A percentile compares a stretch with the other conserved stretches of the same genome.
Evolutionary conservation across 1,140 invertebrate species (phyloP).

Genomic region (Drosophila parvula): DNA sequence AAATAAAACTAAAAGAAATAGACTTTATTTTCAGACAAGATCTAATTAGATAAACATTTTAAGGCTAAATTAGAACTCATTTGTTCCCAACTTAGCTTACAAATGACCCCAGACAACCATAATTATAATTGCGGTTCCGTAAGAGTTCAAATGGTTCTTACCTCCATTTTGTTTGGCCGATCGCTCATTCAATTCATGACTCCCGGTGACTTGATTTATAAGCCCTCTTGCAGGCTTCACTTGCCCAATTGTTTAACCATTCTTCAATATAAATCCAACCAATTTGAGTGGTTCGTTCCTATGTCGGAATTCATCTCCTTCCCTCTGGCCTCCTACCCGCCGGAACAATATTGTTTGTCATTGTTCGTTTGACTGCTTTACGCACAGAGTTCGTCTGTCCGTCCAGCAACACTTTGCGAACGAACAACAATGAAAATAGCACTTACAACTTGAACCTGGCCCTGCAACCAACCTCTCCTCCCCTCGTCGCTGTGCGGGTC

Average conservation of each 20-base stretch:
- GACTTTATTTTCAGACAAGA: neutral
- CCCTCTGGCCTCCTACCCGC: neutral
- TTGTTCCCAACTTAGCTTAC: neutral
- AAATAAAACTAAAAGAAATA: no score
- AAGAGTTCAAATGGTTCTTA: neutral
- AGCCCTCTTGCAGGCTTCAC: conserved; percentile 26
- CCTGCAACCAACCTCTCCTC: conserved; percentile 18
- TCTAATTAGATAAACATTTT: neutral
- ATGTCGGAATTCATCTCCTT: conserved; percentile 2
- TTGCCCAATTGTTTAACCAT: conserved; percentile 41
- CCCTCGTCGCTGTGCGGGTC: conserved; percentile 1
- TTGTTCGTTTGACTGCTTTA: conserved; percentile 51
- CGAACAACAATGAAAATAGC: conserved; percentile 51
- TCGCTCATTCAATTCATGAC: conserved; percentile 29
- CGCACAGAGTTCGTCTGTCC: conserved; percentile 38
- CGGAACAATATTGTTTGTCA: conserved; percentile 51
- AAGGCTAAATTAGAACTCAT: no score
- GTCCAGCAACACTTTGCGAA: conserved; percentile 42
- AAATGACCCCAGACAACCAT: neutral
- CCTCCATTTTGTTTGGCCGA: conserved; percentile 7
- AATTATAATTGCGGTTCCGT: neutral
- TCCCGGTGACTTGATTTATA: conserved; percentile 32
- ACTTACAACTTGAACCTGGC: conserved; percentile 55
- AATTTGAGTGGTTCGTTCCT: conserved; percentile 35
- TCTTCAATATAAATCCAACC: conserved; percentile 34